These are phyloP conservation scores for Eudasyphora cyanicolor DNA, from an alignment of 2,888 invertebrate species.

Conservation along the genomic window DNA sequence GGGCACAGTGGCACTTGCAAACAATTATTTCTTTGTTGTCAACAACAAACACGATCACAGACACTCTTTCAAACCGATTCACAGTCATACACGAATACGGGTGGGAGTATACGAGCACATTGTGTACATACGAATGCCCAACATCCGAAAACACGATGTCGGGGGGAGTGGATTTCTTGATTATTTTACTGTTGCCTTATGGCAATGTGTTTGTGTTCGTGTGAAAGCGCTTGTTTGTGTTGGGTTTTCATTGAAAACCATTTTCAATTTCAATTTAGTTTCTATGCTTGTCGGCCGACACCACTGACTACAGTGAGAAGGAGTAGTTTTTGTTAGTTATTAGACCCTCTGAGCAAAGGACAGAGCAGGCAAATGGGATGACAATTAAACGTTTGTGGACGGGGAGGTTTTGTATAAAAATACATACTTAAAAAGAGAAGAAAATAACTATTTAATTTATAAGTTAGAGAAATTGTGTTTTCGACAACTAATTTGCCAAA, in stretches of 20 bases:
- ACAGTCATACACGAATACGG: not conserved
- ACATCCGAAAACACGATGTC: not conserved
- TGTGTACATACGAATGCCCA: too few relatives aligned
- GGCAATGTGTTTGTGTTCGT: not conserved
- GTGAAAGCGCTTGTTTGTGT: not conserved
- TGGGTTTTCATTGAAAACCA: constrained; percentile 16
- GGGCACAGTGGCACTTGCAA: constrained; percentile 51
- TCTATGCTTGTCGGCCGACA: not conserved
- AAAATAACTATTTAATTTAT: not conserved
- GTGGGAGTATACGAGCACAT: not conserved
- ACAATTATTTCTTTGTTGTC: constrained; percentile 61
- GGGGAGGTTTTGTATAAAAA: too few relatives aligned
- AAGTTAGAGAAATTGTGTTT: not conserved
- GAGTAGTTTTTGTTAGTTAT: not conserved
- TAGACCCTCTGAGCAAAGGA: not conserved
- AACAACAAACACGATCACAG: constrained; percentile 31
- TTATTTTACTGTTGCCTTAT: not conserved
- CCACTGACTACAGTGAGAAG: too few relatives aligned
- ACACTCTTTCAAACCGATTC: not conserved
- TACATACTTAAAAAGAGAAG: not conserved
- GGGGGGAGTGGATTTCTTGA: not conserved
- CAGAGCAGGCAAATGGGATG: constrained; percentile 1
- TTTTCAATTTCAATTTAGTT: constrained; percentile 39
- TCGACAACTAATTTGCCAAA: not conserved
- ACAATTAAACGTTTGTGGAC: constrained; percentile 28